Evolutionary conservation across 30 jellyfish, hydroid and myxozoan species (phyloP).

Genomic region (Sanderia malayensis): DNA sequence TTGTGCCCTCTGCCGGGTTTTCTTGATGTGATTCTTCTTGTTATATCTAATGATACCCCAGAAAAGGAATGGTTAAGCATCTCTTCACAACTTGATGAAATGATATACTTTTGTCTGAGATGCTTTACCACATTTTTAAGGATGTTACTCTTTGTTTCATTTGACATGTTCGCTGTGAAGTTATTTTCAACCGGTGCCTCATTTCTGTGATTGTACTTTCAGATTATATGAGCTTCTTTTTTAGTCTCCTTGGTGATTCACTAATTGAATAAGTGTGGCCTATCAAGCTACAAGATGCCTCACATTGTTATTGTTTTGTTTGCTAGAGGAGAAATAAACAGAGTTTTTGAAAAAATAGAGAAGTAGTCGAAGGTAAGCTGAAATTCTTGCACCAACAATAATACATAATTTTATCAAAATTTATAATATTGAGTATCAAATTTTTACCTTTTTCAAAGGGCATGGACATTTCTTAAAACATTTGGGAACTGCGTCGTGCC

Average conservation of each 20-base stretch:
- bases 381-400: too few species aligned
- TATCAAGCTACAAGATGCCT: too few species aligned
- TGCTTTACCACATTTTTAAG: too few species aligned
- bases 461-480: too few species aligned
- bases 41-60: constrained; percentile 24
- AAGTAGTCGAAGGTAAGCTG: too few species aligned
- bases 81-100: constrained; percentile 31
- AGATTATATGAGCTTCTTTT: background rate
- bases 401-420: too few species aligned
- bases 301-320: too few species aligned
- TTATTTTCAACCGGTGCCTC: background rate
- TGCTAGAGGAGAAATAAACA: too few species aligned
- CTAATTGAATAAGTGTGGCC: constrained; percentile 16
- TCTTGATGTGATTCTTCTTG: constrained; percentile 11
- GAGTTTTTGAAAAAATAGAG: too few species aligned
- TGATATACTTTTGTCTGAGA: background rate
- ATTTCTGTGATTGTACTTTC: background rate
- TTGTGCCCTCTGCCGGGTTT: constrained; percentile 43
- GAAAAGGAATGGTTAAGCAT: constrained; percentile 9
- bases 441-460: too few species aligned
- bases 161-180: constrained; percentile 15
- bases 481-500: too few species aligned
- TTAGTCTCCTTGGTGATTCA: constrained; percentile 14
- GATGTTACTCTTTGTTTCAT: constrained; percentile 4
- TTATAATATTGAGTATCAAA: too few species aligned